Base-by-base conservation (phyloP, 1,140 invertebrate species). In the Drosophila insularis region DNA sequence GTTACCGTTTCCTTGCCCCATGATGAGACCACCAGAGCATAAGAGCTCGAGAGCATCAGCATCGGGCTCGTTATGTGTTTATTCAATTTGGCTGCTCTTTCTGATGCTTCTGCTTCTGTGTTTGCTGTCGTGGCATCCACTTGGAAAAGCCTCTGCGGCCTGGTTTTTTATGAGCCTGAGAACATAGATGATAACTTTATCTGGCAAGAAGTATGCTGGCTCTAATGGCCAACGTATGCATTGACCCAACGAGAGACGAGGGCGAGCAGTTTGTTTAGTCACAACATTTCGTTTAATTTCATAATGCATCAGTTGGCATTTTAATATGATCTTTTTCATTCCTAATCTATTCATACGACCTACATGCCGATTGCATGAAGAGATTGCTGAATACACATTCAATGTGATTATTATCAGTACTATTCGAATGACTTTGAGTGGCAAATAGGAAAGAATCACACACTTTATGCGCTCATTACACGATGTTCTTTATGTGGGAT, bases 31-130 rank as follows among this genome's bases (percentile, higher is more conserved):
- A 56, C n/a, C 27, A 32, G 54, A 46, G 43, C 43, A 46, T 46
- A 17, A 46, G 43, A 50, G 19, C 43, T 50, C 55, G 32, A 19
- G 4, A 58, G 55, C 27, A 56, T 13, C 8, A 56, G 72, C 82
- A 84, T 67, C 66, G 71, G 70, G 74, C 84, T 89, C 84, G 84
- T 89, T 89, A 89, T 89, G 80, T 89, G 77, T 80, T 89, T 89
- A 89, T 89, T 89, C 84, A 89, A 89, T 89, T 89, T 89, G 77
- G 65, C 60, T 39, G 43, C 54, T 53, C 31, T 60, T 62, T 46
- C 70, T 61, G 19, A 35, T 72, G 66, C 63, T 56, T 39, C 50
- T 63, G 50, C 27, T 6, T 27, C 27, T 27, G n/a, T n/a, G n/a
- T n/a, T n/a, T n/a, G 5, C 46, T 71, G 56, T 71, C 71, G 31